Conservation (phyloP, 30 jellyfish, hydroid and myxozoan species). For the Pelagia noctiluca region DNA sequence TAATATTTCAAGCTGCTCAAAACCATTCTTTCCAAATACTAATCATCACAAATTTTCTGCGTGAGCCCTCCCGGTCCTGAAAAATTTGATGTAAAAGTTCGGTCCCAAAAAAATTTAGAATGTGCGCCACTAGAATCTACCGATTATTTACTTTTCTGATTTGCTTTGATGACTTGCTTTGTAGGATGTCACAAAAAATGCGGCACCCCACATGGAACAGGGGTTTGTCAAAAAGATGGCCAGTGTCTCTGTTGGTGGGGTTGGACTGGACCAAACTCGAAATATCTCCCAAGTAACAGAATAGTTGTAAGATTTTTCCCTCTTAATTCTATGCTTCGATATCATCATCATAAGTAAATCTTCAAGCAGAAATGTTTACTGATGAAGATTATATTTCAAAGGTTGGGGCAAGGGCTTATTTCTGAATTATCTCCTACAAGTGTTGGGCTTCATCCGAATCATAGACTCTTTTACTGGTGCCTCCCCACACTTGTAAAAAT, state of each 20-base stretch:
- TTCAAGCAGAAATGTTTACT: background rate
- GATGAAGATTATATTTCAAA: background rate
- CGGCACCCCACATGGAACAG: slow-evolving; percentile 63
- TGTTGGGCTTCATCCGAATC: background rate
- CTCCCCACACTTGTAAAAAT: too few relatives aligned
- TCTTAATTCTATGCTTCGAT: slow-evolving; percentile 27
- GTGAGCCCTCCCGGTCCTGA: too few relatives aligned
- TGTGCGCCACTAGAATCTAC: too few relatives aligned
- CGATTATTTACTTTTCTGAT: too few relatives aligned
- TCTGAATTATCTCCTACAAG: background rate
- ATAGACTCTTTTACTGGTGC: background rate
- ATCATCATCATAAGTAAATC: background rate
- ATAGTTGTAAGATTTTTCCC: slow-evolving; percentile 43
- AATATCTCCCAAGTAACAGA: background rate
- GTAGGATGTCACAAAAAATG: slow-evolving; percentile 52
- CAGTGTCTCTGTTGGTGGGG: slow-evolving; percentile 76
- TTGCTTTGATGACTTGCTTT: too few relatives aligned
- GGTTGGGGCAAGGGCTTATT: background rate
- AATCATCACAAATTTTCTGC: too few relatives aligned
- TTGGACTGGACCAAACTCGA: slow-evolving; percentile 82
- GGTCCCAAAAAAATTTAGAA: too few relatives aligned
- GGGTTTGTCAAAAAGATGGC: slow-evolving; percentile 56
- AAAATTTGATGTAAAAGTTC: too few relatives aligned
- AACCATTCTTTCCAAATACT: too few relatives aligned
- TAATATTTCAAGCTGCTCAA: too few relatives aligned